Evolutionary conservation across 2,888 invertebrate genomes (phyloP).

Genomic region (Synergus itoensis): DNA sequence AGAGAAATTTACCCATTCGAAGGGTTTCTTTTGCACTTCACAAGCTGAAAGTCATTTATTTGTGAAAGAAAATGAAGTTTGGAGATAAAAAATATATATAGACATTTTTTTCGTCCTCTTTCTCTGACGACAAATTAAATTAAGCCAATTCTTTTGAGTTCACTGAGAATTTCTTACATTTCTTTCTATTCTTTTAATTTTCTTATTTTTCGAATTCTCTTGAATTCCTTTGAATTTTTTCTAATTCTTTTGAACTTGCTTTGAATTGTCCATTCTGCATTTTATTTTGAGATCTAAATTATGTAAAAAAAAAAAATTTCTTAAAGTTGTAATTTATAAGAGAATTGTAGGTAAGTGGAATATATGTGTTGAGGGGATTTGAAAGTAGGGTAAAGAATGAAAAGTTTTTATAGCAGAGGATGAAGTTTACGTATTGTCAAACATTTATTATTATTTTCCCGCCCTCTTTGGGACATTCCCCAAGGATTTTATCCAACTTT

Average conservation of each 20-base stretch:
- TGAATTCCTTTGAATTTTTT: too few relatives aligned
- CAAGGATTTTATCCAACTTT: conserved; percentile 11
- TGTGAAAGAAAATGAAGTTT: not conserved
- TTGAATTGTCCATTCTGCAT: not conserved
- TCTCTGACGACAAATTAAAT: not conserved
- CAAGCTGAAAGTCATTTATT: not conserved
- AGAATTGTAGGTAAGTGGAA: not conserved
- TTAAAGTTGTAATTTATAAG: not conserved
- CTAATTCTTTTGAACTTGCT: too few relatives aligned
- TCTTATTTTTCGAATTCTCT: too few relatives aligned
- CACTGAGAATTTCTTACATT: too few relatives aligned
- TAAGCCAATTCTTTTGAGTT: not conserved
- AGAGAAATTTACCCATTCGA: not conserved
- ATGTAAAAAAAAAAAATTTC: not conserved
- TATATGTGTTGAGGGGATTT: not conserved
- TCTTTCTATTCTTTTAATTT: too few relatives aligned
- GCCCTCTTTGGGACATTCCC: not conserved
- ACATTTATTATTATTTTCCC: not conserved
- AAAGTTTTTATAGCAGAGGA: not conserved
- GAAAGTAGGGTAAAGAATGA: not conserved
- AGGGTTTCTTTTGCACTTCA: conserved; percentile 14
- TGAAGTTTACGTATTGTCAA: not conserved
- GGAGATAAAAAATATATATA: not conserved
- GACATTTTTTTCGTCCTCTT: not conserved
- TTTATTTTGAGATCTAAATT: not conserved